phyloP scores from a whole-genome alignment of 2,797 vertebrate genomes.

The Crocodylus rhombifer region DNA sequence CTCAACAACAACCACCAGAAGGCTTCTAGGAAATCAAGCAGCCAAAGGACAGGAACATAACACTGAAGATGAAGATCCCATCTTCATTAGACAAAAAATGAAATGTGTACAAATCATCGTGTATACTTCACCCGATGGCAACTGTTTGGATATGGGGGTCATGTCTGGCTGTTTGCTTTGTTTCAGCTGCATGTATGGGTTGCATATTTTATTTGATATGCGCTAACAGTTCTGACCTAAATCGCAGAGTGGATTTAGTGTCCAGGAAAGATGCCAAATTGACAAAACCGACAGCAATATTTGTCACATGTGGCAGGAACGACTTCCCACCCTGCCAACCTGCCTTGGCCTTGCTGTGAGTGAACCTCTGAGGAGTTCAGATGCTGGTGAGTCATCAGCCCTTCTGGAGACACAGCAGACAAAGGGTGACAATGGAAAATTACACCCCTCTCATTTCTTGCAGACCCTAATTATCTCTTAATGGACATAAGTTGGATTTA shows the following conservation, averaged over 20 bases:
- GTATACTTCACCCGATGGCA: background rate
- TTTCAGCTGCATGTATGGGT: background rate
- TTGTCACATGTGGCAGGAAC: background rate
- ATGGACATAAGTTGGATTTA: background rate
- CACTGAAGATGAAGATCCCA: slow-evolving; percentile 13
- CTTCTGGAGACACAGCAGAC: accelerated
- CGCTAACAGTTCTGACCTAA: background rate
- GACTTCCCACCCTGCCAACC: background rate
- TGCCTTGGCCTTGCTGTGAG: too few species aligned
- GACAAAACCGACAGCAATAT: background rate
- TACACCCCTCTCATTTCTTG: background rate
- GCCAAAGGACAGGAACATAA: slow-evolving; percentile 21
- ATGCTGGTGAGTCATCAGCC: background rate
- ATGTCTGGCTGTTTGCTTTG: background rate
- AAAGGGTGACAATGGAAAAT: background rate
- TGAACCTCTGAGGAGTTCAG: background rate
- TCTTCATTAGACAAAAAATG: background rate
- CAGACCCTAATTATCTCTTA: background rate
- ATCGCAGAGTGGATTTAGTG: background rate
- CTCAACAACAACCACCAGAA: background rate
- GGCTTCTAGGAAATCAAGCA: background rate
- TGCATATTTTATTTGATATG: background rate
- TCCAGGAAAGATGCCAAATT: background rate
- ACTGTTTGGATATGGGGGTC: slow-evolving; percentile 8
- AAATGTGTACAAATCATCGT: background rate